phyloP scores from a whole-genome alignment of 2,888 invertebrate species.

The Spatulosminthurus flaviceps region DNA sequence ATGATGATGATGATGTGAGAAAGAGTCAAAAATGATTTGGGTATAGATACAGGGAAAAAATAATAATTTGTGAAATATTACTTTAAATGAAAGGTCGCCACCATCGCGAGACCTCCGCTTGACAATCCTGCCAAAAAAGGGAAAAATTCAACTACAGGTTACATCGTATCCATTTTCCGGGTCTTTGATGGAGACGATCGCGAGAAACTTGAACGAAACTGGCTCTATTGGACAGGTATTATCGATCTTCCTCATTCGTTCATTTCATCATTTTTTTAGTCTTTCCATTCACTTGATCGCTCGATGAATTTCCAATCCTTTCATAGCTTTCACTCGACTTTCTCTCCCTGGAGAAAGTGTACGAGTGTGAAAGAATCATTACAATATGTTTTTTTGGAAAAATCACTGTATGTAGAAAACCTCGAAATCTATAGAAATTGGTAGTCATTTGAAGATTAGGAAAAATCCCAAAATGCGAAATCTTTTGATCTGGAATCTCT shows the following conservation, averaged over 20 bases:
- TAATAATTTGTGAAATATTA: not conserved
- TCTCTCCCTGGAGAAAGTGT: too few relatives aligned
- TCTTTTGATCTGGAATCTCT: not conserved
- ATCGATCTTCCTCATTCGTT: not conserved
- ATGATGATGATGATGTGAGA: not conserved
- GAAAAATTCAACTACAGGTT: constrained; percentile 83
- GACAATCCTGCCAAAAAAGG: constrained; percentile 78
- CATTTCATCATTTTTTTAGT: not conserved
- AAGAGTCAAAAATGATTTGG: not conserved
- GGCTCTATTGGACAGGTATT: constrained; percentile 89
- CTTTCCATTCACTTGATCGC: not conserved
- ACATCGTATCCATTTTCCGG: constrained; percentile 91
- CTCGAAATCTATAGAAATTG: too few relatives aligned
- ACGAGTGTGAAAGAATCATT: too few relatives aligned
- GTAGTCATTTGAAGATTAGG: not conserved
- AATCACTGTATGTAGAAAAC: too few relatives aligned
- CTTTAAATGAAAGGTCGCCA: constrained; percentile 74
- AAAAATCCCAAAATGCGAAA: not conserved
- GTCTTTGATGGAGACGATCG: constrained; percentile 95
- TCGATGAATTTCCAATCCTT: not conserved
- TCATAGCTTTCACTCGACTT: not conserved
- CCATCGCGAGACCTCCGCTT: constrained; percentile 87
- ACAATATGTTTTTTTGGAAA: too few relatives aligned
- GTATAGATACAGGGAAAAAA: not conserved
- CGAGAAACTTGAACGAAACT: constrained; percentile 90